Evolutionary conservation across 1,140 invertebrate genomes (phyloP).

Genomic region (Caenorhabditis remanei): DNA sequence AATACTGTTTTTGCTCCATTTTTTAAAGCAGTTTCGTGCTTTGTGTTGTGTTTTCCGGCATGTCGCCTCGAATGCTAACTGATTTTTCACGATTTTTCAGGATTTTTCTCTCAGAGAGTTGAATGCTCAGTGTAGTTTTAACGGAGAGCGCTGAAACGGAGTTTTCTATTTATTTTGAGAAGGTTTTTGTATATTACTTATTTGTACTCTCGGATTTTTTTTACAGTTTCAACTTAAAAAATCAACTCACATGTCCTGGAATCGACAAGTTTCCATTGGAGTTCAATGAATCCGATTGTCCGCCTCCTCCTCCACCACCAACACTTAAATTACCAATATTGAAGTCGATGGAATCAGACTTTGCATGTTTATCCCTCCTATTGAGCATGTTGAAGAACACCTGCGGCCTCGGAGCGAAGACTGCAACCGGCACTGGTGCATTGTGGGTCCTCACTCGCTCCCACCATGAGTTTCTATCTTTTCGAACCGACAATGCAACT

Average conservation of each 20-base stretch:
- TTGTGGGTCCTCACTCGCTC: conserved; percentile 89
- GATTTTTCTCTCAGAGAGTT: too few relatives aligned
- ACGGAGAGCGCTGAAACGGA: too few relatives aligned
- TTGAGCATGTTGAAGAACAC: conserved; percentile 46
- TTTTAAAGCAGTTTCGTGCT: too few relatives aligned
- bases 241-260: conserved; percentile 37
- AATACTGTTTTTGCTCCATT: too few relatives aligned
- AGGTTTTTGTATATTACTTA: too few relatives aligned
- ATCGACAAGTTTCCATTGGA: conserved; percentile 27
- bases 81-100: too few relatives aligned
- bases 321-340: background rate
- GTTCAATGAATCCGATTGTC: conserved; percentile 40
- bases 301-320: background rate
- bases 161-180: too few relatives aligned
- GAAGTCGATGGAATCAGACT: conserved; percentile 40
- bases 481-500: conserved; percentile 91
- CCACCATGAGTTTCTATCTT: conserved; percentile 95
- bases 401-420: conserved; percentile 93
- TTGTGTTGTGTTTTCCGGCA: too few relatives aligned
- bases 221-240: too few relatives aligned
- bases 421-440: conserved; percentile 90
- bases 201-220: too few relatives aligned
- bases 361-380: conserved; percentile 13
- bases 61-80: too few relatives aligned
- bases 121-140: too few relatives aligned